phyloP scores from a whole-genome alignment of 2,888 invertebrate genomes.

The Disparrhopalites patrizii region DNA sequence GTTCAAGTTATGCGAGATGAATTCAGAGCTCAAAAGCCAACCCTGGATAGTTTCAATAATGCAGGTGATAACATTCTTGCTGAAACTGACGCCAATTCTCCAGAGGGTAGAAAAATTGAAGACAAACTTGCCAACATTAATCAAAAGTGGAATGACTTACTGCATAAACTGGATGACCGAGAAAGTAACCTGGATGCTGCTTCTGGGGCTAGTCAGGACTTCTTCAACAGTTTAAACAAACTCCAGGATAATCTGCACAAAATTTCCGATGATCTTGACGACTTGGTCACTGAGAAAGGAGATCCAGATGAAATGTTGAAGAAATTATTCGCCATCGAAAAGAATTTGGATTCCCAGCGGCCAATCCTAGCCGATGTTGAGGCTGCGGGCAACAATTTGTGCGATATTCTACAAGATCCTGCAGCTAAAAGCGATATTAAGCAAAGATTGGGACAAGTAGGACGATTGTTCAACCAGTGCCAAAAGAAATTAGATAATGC shows the following conservation, averaged over 20 bases:
- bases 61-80: constrained; percentile 72
- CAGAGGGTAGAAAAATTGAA: constrained; percentile 64
- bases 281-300: constrained; percentile 67
- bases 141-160: constrained; percentile 73
- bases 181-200: constrained; percentile 84
- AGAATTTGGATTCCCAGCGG: constrained; percentile 82
- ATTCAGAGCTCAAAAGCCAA: constrained; percentile 87
- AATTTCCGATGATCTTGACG: constrained; percentile 81
- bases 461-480: constrained; percentile 78
- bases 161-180: constrained; percentile 76
- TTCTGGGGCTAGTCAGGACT: constrained; percentile 86
- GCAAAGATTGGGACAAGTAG: constrained; percentile 79
- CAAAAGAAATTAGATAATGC: constrained; percentile 84
- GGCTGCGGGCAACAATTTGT: constrained; percentile 81
- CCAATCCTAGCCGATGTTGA: constrained; percentile 83
- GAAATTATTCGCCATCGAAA: constrained; percentile 78
- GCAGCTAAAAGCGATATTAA: constrained; percentile 86
- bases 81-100: constrained; percentile 56
- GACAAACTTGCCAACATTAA: constrained; percentile 62
- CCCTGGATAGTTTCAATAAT: constrained; percentile 76
- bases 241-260: constrained; percentile 80
- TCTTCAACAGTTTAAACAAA: constrained; percentile 79
- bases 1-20: constrained; percentile 84
- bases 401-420: constrained; percentile 82
- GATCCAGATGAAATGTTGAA: constrained; percentile 82